Conservation (phyloP, 1,140 invertebrate genomes). For the Eriocheir sinensis region DNA sequence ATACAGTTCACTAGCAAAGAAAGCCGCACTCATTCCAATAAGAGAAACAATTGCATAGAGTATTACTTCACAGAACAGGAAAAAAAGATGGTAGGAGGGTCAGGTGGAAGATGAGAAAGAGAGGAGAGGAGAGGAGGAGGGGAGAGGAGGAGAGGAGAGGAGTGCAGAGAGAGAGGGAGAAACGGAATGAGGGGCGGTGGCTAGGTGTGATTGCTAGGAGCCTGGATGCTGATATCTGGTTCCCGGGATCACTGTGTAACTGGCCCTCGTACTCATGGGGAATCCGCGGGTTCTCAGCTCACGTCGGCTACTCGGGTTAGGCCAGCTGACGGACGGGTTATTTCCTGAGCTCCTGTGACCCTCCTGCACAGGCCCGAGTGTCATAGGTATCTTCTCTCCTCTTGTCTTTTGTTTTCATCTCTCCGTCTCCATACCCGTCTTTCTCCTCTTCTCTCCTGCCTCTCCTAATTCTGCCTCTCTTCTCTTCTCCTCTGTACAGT, state of each 20-base stretch:
- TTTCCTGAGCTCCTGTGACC: neutral
- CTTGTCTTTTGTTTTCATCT: neutral
- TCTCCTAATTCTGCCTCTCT: neutral
- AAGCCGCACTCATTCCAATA: too few species aligned
- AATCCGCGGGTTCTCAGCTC: slow-evolving; percentile 11
- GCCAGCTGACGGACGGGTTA: slow-evolving; percentile 8
- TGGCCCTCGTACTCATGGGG: slow-evolving; percentile 18
- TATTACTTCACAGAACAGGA: too few species aligned
- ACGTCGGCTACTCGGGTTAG: neutral
- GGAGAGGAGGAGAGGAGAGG: neutral
- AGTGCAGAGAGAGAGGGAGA: neutral
- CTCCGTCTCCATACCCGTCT: neutral
- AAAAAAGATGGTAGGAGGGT: neutral
- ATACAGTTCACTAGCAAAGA: too few species aligned
- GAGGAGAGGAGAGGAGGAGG: neutral
- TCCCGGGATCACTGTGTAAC: neutral
- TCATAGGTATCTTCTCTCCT: neutral
- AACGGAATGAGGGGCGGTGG: neutral
- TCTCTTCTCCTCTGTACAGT: neutral
- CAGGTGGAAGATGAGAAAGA: neutral
- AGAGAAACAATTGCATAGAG: too few species aligned
- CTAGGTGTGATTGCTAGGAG: slow-evolving; percentile 20
- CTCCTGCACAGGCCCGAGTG: neutral
- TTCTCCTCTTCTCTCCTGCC: slow-evolving; percentile 6
- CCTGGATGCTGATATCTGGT: neutral